Percentiles rank a stretch among this genome's conserved stretches.
These are phyloP conservation scores for Pinctada fucata DNA, from an alignment of 2,888 invertebrate species.

Conservation along the genomic window DNA sequence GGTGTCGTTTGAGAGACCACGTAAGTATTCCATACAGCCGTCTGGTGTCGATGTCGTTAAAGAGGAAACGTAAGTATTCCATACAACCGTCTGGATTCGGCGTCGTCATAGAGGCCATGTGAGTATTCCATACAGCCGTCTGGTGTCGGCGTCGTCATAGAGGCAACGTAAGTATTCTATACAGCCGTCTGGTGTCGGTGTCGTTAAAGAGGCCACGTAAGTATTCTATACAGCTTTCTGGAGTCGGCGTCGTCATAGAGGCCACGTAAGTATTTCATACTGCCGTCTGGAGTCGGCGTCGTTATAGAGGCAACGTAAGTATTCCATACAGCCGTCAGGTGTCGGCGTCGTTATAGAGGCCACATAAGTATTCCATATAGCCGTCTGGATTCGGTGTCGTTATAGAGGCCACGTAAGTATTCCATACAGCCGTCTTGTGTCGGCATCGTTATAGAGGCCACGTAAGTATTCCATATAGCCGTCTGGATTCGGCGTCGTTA, in stretches of 20 bases:
- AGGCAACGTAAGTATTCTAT: too few relatives aligned
- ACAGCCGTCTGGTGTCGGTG: too few relatives aligned
- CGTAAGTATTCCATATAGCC: conserved; percentile 84
- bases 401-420: conserved; percentile 97
- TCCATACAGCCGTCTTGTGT: conserved; percentile 97
- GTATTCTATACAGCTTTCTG: too few relatives aligned
- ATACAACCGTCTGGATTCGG: conserved; percentile 98
- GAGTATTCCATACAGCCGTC: conserved; percentile 79
- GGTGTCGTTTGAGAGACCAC: conserved; percentile 85
- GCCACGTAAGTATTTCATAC: too few relatives aligned
- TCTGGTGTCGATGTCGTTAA: conserved; percentile 99
- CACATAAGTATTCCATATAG: conserved; percentile 82
- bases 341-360: too few relatives aligned
- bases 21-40: conserved; percentile 97
- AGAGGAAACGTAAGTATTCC: conserved; percentile 98
- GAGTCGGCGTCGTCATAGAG: too few relatives aligned
- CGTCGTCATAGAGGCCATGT: conserved; percentile 99
- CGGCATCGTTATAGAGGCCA: conserved; percentile 98
- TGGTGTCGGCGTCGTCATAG: too few relatives aligned
- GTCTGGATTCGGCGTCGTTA: too few relatives aligned
- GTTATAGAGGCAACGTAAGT: too few relatives aligned
- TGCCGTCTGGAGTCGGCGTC: too few relatives aligned
- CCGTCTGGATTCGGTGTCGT: conserved; percentile 99
- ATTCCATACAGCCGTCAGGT: too few relatives aligned
- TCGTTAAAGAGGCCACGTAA: too few relatives aligned